Evolutionary conservation across 2,888 invertebrate genomes (phyloP), one percentile per base, ranked within the genome.

Genomic region (Leptinotarsa rubiginosa): DNA sequence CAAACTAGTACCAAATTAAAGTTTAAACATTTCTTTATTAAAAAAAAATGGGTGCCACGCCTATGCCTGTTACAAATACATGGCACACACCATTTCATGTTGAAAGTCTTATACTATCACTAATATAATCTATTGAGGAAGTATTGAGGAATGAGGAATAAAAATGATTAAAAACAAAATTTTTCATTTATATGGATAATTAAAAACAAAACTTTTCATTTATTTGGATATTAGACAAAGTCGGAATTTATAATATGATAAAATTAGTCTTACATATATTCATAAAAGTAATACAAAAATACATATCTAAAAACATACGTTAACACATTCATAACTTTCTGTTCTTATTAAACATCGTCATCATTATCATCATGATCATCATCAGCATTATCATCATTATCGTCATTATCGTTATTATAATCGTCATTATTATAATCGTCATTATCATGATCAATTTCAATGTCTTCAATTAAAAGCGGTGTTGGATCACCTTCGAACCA

Each of bases 401-500:
- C 25, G 25, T 25, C 25, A 25, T 25, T 56, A 56, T 56, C 15
- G 10, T 56, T 56, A 15, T 56, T 20, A 15, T 56, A 12, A 56
- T 56, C 56, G 15, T 56, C 20, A 22, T 56, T 15, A 20, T 56
- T 22, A 56, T 56, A 18, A 20, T 56, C 7, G 15, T 56, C 56
- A 20, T 56, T 22, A 22, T 56, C 20, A 20, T 56, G 18, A 56
- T 56, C 56, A 20, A 20, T 56, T 20, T 22, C 56, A 65, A 65
- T 16, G 22, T 65, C 65, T 65, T 65, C 65, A 22, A 65, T 31
- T 65, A 18, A 54, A 65, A 65, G 65, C 22, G 65, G 47, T 65
- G 65, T 65, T 31, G 65, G 65, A 65, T 65, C 65, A 65, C 49
- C 49, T 65, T 65, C 7, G 65, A 65, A 31, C 65, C 25, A 65